phyloP scores from a whole-genome alignment of 2,888 invertebrate genomes.

The Catocala nupta region DNA sequence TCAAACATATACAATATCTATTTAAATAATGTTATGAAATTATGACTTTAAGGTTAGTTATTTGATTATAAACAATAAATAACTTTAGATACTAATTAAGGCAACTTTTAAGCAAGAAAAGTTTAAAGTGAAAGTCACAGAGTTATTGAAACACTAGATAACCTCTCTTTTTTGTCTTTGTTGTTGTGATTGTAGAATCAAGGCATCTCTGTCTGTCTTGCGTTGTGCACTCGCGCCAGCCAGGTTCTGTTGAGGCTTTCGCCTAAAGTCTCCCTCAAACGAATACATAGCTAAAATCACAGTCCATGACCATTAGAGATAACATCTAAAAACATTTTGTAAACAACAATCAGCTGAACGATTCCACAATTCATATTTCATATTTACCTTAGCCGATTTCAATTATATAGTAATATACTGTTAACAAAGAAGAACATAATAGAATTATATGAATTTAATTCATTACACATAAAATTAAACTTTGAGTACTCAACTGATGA shows the following conservation, averaged over 20 bases:
- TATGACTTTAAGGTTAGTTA: background rate
- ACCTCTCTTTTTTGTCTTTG: conserved; percentile 96
- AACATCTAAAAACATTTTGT: conserved; percentile 52
- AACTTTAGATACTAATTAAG: background rate
- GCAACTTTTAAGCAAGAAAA: background rate
- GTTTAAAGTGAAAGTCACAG: conserved; percentile 40
- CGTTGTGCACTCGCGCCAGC: conserved; percentile 94
- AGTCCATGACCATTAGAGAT: conserved; percentile 17
- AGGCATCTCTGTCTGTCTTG: conserved; percentile 89
- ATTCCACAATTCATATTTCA: conserved; percentile 37
- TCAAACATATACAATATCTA: no score
- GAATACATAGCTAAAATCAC: conserved; percentile 87
- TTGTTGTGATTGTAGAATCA: conserved; percentile 93
- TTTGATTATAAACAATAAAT: background rate
- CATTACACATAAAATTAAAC: conserved; percentile 37
- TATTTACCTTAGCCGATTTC: conserved; percentile 44
- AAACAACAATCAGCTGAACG: conserved; percentile 76
- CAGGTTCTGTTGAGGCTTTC: conserved; percentile 95
- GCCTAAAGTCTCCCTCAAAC: conserved; percentile 96
- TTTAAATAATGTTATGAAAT: background rate
- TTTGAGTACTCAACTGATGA: conserved; percentile 29
- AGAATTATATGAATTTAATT: conserved; percentile 29
- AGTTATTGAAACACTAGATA: conserved; percentile 39
- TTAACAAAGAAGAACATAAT: conserved; percentile 44
- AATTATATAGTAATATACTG: conserved; percentile 36